A percentile compares a stretch with the other conserved stretches of the same genome.
These are phyloP conservation scores for Rhinatrema bivittatum DNA, from an alignment of 2,797 vertebrate species.

Conservation along the genomic window DNA sequence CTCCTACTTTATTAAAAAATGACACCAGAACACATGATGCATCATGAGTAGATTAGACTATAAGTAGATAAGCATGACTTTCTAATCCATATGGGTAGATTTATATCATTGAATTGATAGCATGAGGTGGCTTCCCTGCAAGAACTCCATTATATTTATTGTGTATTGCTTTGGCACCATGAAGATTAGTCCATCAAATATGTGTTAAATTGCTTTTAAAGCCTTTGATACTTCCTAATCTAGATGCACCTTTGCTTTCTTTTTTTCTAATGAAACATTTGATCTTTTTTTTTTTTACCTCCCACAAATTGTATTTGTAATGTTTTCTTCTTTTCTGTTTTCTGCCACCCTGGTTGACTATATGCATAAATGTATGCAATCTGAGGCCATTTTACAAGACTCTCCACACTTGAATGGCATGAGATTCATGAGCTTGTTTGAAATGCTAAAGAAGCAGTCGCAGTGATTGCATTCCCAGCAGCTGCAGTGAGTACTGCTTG, in stretches of 20 bases:
- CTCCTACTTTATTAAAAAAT: conserved; percentile 29
- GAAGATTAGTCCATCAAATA: conserved; percentile 14
- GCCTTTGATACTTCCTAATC: conserved; percentile 14
- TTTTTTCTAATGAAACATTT: neutral
- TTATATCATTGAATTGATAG: conserved; percentile 32
- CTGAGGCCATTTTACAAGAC: neutral
- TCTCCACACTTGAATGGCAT: too few relatives aligned
- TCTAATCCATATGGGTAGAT: conserved; percentile 37
- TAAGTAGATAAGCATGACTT: conserved; percentile 36
- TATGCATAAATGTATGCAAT: neutral
- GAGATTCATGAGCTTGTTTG: too few relatives aligned
- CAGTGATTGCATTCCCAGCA: too few relatives aligned
- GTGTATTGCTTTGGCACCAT: conserved; percentile 17
- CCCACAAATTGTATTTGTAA: neutral
- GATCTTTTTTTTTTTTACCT: neutral
- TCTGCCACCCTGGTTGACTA: neutral
- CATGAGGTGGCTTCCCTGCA: conserved; percentile 19
- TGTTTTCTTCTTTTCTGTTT: neutral
- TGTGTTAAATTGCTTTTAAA: conserved; percentile 27
- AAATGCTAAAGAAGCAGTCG: too few relatives aligned
- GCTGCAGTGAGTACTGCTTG: too few relatives aligned
- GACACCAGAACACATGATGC: conserved; percentile 20
- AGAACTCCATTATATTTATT: conserved; percentile 35
- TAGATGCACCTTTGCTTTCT: neutral
- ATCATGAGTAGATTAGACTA: conserved; percentile 34